Evolutionary conservation across 2,888 invertebrate species (phyloP).

Genomic region (Phytoseiulus persimilis): DNA sequence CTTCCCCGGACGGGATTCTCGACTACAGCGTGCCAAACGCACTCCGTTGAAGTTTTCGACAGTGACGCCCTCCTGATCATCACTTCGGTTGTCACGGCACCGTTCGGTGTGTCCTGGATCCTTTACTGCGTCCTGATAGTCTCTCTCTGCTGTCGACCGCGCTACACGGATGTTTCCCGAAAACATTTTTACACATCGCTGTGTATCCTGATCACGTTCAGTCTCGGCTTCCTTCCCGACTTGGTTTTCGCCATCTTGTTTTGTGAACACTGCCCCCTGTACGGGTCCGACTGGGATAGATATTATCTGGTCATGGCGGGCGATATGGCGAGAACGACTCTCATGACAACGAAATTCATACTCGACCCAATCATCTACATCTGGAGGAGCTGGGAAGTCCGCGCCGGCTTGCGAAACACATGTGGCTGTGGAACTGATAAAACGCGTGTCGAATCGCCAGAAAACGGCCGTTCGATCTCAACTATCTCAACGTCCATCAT

Average conservation of each 20-base stretch:
- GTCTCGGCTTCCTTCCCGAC: conserved; percentile 10
- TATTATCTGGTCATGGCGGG: conserved; percentile 29
- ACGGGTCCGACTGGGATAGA: conserved; percentile 24
- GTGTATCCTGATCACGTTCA: conserved; percentile 13
- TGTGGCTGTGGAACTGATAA: background rate
- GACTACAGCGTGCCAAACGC: conserved; percentile 20
- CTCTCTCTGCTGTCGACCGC: conserved; percentile 1
- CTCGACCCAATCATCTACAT: conserved; percentile 33
- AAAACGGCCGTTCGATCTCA: conserved; percentile 23
- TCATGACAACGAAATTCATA: conserved; percentile 27
- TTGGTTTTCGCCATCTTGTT: conserved; percentile 25
- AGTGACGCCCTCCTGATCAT: conserved; percentile 18
- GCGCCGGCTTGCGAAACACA: background rate
- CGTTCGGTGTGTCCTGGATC: conserved; percentile 29
- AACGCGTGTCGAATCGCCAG: conserved; percentile 23
- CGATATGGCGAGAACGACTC: conserved; percentile 27
- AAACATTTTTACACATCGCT: conserved; percentile 26
- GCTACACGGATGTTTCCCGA: conserved; percentile 20
- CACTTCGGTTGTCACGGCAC: conserved; percentile 26
- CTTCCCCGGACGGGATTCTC: conserved; percentile 9
- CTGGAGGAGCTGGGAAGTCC: conserved; percentile 34
- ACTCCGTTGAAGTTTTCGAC: conserved; percentile 19
- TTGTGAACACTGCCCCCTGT: conserved; percentile 24
- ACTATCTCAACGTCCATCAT: conserved; percentile 29
- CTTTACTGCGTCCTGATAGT: conserved; percentile 13